Evolutionary conservation across 2,888 invertebrate species (phyloP), one percentile per base, ranked within the genome.

Genomic region (Perithous albicinctus): DNA sequence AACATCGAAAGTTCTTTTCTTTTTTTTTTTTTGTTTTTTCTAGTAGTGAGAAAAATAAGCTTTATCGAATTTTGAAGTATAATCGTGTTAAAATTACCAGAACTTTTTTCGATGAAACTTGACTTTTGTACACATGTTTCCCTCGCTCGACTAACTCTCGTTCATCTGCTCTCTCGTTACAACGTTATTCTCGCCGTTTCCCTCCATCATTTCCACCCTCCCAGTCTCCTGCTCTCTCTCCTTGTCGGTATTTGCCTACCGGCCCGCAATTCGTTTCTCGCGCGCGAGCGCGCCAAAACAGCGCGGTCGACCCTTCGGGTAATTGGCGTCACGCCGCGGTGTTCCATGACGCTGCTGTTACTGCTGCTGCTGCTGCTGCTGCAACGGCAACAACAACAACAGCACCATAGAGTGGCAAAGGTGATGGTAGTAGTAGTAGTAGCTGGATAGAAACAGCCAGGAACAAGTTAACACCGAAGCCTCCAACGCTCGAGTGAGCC

Each of bases 291-390:
- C 85, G 84, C 86, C 86, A 88, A 88, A 89, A 89, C 88, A 89
- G 86, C 86, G 86, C 82, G 87, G 86, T 88, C 85, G 85, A 85
- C 87, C 89, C 87, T 87, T 88, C 84, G 85, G 87, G 86, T 89
- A 89, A 89, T 89, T 89, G 89, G 88, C 88, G 85, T 87, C 86
- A 87, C 87, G 85, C 85, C 84, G 82, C 67, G 88, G 85, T 87
- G 86, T 88, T 88, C 76, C 88, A 88, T 85, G 85, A 85, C 81
- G 80, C 43, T 77, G 70, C 72, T 61, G 79, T 46, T 46, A 66
- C 56, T 38, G 51, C 80, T 20, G 66, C 29, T 29, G 26, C 6
- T 29, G 80, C 35, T 76, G 70, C 72, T 67, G 79, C 54, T 38
- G 72, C 70, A 20, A 66, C 70, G 66, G 48, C 72, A 59, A 23